Conservation (phyloP, 2,113 vertebrate genomes). For the Antechinus stuartii region DNA sequence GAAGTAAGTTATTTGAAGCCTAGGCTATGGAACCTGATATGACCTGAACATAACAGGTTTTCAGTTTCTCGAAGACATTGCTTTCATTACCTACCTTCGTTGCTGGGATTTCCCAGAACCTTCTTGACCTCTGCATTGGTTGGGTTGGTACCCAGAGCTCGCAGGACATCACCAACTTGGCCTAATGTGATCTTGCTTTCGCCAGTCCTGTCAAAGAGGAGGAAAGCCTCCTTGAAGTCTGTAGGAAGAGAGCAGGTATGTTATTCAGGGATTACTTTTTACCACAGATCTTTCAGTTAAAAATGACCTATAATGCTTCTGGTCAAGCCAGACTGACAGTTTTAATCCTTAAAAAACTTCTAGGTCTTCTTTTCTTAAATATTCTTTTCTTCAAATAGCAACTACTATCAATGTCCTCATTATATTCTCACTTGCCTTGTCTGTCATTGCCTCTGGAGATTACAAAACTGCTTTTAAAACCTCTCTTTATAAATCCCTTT, state of each 20-base stretch:
- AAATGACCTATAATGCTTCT: slow-evolving; percentile 9
- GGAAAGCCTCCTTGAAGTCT: slow-evolving; percentile 99
- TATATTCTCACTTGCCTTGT: slow-evolving; percentile 2
- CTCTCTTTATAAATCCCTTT: slow-evolving; percentile 4
- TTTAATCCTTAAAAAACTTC: slow-evolving; percentile 20
- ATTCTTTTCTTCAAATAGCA: neutral
- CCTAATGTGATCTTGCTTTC: slow-evolving; percentile 92
- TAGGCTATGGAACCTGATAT: neutral
- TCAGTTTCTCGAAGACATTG: neutral
- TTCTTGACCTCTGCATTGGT: slow-evolving; percentile 92
- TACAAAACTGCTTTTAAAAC: slow-evolving; percentile 31
- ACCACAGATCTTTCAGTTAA: neutral
- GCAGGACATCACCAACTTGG: slow-evolving; percentile 96
- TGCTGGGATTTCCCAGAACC: slow-evolving; percentile 92
- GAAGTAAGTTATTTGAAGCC: neutral
- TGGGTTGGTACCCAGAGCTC: slow-evolving; percentile 98
- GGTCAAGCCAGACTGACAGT: slow-evolving; percentile 22
- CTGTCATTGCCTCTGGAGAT: slow-evolving; percentile 5
- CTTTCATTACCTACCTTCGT: slow-evolving; percentile 92
- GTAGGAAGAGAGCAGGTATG: slow-evolving; percentile 72
- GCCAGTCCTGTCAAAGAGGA: slow-evolving; percentile 98
- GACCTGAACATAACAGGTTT: neutral
- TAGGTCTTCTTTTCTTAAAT: neutral
- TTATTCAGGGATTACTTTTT: slow-evolving; percentile 28
- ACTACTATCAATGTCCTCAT: neutral